Base-by-base conservation (phyloP, 64 coral and sea anemone species). In the Dendrophyllia cribrosa region DNA sequence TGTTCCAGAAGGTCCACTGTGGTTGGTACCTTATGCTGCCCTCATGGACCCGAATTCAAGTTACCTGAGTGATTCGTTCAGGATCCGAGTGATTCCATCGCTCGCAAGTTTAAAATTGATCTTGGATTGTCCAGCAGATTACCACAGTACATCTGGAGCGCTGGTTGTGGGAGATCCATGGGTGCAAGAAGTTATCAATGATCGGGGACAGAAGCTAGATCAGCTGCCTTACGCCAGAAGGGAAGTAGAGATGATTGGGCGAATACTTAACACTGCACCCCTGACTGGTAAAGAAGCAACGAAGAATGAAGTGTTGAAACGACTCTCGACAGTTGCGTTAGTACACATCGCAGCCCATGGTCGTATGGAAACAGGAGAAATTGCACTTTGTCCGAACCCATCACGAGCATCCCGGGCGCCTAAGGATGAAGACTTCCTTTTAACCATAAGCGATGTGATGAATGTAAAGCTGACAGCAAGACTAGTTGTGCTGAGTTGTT, bases 301-400 rank as follows among this genome's bases (percentile, higher is more conserved):
- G 5, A 88, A 88, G 68, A 15, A 88, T 9, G 34, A 14, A 17
- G 63, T 88, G 66, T 55, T 45, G 49, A 17, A 74, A 58, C 24
- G 85, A 17, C 85, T 87, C 66, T 16, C 17, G 3, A 45, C 69
- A 26, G 85, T 74, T 50, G 52, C 17, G 44, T 43, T 87, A 20
- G 55, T 87, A 16, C 85, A 87, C 52, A 63, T 87, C 66, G 68
- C 85, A 7, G 53, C 85, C 1, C 66, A 74, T 74, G 85, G 85
- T 25, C 9, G 20, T 16, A 34, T 10, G 16, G 16, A 56, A 7
- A 58, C 26, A 13, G 85, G 85, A 7, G 70, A 74, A n/a, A 87
- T 87, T 23, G 44, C 48, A 5, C 16, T 87, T 3, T 17, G 14
- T 55, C 83, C 83, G 20, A 13, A 19, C 44, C 51, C 19, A 16